Evolutionary conservation across 1,140 invertebrate genomes (phyloP).

Genomic region (Drosophila subpulchrella): DNA sequence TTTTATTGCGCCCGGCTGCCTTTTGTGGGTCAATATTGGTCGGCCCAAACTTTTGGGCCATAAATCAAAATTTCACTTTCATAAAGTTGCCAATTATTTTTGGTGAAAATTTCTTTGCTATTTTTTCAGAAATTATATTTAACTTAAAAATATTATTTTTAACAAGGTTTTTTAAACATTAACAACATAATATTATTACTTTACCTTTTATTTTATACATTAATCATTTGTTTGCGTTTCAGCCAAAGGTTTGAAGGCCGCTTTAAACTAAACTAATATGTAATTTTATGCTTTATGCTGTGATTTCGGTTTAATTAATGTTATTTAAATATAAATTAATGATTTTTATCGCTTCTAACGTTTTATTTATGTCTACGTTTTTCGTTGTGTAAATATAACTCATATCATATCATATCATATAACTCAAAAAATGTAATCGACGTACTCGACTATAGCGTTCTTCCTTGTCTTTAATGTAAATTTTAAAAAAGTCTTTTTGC

Average conservation of each 20-base stretch:
- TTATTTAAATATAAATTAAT: slow-evolving; percentile 54
- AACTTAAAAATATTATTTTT: slow-evolving; percentile 82
- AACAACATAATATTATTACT: slow-evolving; percentile 82
- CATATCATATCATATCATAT: too few relatives aligned
- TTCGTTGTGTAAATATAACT: slow-evolving; percentile 68
- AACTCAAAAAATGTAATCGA: slow-evolving; percentile 69
- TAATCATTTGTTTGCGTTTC: slow-evolving; percentile 64
- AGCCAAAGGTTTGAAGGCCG: slow-evolving; percentile 61
- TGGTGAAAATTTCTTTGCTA: slow-evolving; percentile 21
- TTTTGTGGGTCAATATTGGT: slow-evolving; percentile 55
- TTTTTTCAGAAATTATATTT: slow-evolving; percentile 71
- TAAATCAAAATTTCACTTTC: slow-evolving; percentile 78
- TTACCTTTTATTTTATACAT: slow-evolving; percentile 75
- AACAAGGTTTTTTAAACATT: slow-evolving; percentile 82
- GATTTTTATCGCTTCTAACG: slow-evolving; percentile 49
- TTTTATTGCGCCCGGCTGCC: slow-evolving; percentile 43
- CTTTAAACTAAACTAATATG: slow-evolving; percentile 63
- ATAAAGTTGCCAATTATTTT: slow-evolving; percentile 35
- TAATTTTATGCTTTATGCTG: slow-evolving; percentile 46
- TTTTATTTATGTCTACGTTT: slow-evolving; percentile 56
- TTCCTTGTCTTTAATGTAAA: too few relatives aligned
- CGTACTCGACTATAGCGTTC: too few relatives aligned
- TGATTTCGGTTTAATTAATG: slow-evolving; percentile 35
- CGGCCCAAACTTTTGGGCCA: slow-evolving; percentile 28
- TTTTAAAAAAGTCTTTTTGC: too few relatives aligned